A percentile compares a stretch with the other conserved stretches of the same genome.
These are phyloP conservation scores for Dinoponera quadriceps DNA, from an alignment of 1,140 invertebrate genomes.

Conservation along the genomic window DNA sequence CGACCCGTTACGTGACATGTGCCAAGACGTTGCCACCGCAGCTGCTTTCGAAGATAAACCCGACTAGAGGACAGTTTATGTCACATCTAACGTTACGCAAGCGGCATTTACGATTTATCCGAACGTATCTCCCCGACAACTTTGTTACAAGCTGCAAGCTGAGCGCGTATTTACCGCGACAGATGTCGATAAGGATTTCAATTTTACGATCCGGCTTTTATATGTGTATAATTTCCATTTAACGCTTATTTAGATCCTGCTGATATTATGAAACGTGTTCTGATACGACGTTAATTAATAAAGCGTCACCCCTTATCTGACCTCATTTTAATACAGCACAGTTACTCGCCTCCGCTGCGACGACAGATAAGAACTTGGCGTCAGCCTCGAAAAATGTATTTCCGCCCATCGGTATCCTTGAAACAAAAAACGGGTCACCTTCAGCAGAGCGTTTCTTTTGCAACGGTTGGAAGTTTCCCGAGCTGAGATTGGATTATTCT, in stretches of 20 bases:
- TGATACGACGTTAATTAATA: neutral
- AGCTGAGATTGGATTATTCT: no score
- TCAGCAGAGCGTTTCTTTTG: no score
- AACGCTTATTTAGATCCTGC: no score
- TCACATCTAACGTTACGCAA: slow-evolving; percentile 29
- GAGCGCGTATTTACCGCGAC: neutral
- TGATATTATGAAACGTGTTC: neutral
- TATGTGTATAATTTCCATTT: neutral
- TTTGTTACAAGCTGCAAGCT: slow-evolving; percentile 1
- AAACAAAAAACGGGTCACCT: no score
- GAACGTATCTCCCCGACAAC: neutral
- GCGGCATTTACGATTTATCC: neutral
- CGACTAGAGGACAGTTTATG: slow-evolving; percentile 11
- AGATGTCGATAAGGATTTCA: slow-evolving; percentile 9
- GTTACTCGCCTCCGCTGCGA: no score
- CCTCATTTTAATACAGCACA: no score
- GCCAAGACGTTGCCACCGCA: slow-evolving; percentile 23
- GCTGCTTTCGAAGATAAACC: neutral
- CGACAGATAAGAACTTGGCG: neutral
- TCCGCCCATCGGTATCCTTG: no score
- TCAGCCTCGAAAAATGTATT: no score
- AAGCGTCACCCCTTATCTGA: no score
- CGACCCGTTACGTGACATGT: neutral
- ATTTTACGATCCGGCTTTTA: neutral
- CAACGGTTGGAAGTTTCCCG: no score